These are phyloP conservation scores for Aphaenogaster rudis DNA, from an alignment of 1,140 invertebrate genomes.

Conservation along the genomic window DNA sequence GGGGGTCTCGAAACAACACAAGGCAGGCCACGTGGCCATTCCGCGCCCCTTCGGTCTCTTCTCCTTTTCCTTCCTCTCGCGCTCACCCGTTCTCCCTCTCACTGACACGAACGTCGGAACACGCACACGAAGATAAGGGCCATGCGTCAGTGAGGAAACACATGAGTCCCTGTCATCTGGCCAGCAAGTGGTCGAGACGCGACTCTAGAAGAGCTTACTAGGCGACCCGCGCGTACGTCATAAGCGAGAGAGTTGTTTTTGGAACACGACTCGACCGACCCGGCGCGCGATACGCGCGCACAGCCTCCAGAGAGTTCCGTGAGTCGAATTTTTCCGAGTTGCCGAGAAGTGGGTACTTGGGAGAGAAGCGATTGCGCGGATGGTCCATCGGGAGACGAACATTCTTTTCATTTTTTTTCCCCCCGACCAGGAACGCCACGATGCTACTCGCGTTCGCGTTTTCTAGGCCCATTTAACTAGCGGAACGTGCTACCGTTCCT, in stretches of 20 bases:
- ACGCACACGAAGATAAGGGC: constrained; percentile 38
- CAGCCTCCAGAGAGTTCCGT: constrained; percentile 44
- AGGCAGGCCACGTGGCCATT: constrained; percentile 68
- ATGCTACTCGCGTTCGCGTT: background rate
- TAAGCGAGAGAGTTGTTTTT: constrained; percentile 59
- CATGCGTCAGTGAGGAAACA: constrained; percentile 70
- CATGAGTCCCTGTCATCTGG: constrained; percentile 77
- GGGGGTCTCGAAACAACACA: constrained; percentile 59
- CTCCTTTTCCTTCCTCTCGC: background rate
- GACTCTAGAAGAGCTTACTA: constrained; percentile 69
- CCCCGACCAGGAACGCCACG: background rate
- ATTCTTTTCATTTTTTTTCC: background rate
- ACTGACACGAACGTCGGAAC: background rate
- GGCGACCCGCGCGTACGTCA: constrained; percentile 74
- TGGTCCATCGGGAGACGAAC: constrained; percentile 30
- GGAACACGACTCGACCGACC: constrained; percentile 49
- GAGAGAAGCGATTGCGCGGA: constrained; percentile 25
- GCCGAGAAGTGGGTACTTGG: constrained; percentile 45
- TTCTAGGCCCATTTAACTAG: background rate
- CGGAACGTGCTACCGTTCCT: background rate
- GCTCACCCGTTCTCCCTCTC: background rate
- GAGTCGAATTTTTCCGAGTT: constrained; percentile 58
- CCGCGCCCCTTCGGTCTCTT: constrained; percentile 5
- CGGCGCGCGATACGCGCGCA: constrained; percentile 25
- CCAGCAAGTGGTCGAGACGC: constrained; percentile 76